phyloP scores from a whole-genome alignment of 2,113 vertebrate species.

The Nematolebias whitei region DNA sequence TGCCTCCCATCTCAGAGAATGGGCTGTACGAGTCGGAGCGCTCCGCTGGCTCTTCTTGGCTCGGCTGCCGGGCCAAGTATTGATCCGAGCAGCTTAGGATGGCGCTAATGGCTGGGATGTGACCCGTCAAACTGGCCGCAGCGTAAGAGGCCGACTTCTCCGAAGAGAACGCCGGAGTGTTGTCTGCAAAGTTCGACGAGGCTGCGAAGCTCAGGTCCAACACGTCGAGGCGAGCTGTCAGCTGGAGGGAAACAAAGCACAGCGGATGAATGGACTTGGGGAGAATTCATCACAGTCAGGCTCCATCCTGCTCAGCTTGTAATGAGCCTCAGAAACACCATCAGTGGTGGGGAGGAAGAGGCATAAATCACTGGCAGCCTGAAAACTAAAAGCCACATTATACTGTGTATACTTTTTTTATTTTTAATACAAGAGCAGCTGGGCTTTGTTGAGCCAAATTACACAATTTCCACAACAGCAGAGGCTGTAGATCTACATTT shows the following conservation, averaged over 20 bases:
- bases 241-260: conserved; percentile 60
- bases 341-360: conserved; percentile 54
- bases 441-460: no score
- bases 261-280: conserved; percentile 40
- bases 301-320: conserved; percentile 42
- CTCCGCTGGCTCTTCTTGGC: conserved; percentile 36
- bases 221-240: conserved; percentile 75
- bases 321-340: conserved; percentile 64
- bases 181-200: conserved; percentile 35
- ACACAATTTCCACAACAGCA: no score
- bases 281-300: conserved; percentile 44
- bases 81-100: conserved; percentile 37
- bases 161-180: conserved; percentile 49
- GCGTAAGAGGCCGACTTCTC: conserved; percentile 52
- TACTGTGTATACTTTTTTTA: no score
- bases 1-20: conserved; percentile 29
- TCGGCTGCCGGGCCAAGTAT: conserved; percentile 39
- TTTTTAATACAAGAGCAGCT: no score
- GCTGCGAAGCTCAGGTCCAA: conserved; percentile 60
- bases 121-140: conserved; percentile 39
- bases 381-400: conserved; percentile 33
- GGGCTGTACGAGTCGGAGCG: conserved; percentile 30
- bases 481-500: no score
- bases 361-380: conserved; percentile 37
- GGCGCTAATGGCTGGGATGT: conserved; percentile 45